Percentiles rank a stretch among this genome's conserved stretches.
These are phyloP conservation scores for Apamea sordens DNA, from an alignment of 2,888 invertebrate genomes.

Conservation along the genomic window DNA sequence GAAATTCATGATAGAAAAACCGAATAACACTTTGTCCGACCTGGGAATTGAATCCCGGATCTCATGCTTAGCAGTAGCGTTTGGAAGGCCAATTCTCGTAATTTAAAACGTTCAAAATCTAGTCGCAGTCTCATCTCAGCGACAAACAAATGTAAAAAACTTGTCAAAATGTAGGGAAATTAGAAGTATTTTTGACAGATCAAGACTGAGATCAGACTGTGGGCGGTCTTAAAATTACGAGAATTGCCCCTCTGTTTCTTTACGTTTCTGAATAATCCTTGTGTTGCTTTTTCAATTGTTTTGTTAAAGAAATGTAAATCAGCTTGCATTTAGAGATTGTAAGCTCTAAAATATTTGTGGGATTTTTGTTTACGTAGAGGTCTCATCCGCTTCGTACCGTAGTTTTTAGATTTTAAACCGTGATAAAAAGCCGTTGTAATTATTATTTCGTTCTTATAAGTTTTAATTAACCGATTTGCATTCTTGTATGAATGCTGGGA, in stretches of 20 bases:
- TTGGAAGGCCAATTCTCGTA: neutral
- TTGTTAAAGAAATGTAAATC: conserved; percentile 2
- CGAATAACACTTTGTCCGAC: neutral
- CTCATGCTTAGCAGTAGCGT: neutral
- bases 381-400: neutral
- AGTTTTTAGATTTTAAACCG: conserved; percentile 18
- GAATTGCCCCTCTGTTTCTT: neutral
- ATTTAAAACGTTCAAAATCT: too few species aligned
- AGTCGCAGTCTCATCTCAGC: too few species aligned
- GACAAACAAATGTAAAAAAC: too few species aligned
- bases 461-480: conserved; percentile 27
- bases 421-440: conserved; percentile 36
- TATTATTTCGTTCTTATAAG: conserved; percentile 16
- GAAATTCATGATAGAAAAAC: neutral
- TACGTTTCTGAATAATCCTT: neutral
- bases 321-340: neutral
- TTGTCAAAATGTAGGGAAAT: too few species aligned
- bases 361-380: neutral
- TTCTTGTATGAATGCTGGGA: conserved; percentile 8
- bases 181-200: too few species aligned
- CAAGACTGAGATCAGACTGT: too few species aligned
- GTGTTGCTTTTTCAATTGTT: neutral
- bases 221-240: too few species aligned
- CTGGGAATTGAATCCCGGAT: neutral
- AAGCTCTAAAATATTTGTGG: neutral